Percentiles rank a stretch among this genome's conserved stretches.
Evolutionary conservation across 2,113 vertebrate genomes (phyloP).

Genomic region (Rousettus leschenaultii): DNA sequence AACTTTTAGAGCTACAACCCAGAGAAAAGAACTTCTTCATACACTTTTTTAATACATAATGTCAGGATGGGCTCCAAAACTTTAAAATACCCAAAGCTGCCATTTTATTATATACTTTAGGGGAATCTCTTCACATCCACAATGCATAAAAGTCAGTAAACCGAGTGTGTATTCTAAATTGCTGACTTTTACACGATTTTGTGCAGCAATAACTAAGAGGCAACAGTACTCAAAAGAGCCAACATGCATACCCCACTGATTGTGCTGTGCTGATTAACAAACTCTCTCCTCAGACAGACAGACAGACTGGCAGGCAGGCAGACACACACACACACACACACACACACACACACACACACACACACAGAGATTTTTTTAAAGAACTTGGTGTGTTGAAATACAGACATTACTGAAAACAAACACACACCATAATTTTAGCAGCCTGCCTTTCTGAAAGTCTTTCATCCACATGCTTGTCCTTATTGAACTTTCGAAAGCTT

Average conservation of each 20-base stretch:
- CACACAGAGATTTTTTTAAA: background rate
- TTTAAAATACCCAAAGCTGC: background rate
- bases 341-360: too few relatives aligned
- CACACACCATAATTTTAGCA: background rate
- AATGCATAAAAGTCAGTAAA: background rate
- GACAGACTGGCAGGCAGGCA: too few relatives aligned
- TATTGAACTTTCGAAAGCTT: background rate
- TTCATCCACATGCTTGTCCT: background rate
- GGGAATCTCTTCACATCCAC: background rate
- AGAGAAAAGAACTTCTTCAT: background rate
- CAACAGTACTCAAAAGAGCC: background rate
- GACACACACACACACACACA: too few relatives aligned
- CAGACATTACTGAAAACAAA: background rate
- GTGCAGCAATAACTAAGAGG: conserved; percentile 12
- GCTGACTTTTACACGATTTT: background rate
- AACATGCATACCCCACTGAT: background rate
- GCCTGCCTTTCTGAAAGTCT: background rate
- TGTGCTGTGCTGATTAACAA: background rate
- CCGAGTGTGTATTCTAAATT: background rate
- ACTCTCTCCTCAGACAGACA: background rate
- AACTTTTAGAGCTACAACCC: background rate
- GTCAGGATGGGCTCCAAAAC: background rate
- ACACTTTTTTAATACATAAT: background rate
- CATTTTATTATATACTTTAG: background rate
- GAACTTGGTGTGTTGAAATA: background rate